Evolutionary conservation across 2,113 vertebrate species (phyloP), one percentile per base, ranked within the genome.

Genomic region (Pardalotus punctatus): DNA sequence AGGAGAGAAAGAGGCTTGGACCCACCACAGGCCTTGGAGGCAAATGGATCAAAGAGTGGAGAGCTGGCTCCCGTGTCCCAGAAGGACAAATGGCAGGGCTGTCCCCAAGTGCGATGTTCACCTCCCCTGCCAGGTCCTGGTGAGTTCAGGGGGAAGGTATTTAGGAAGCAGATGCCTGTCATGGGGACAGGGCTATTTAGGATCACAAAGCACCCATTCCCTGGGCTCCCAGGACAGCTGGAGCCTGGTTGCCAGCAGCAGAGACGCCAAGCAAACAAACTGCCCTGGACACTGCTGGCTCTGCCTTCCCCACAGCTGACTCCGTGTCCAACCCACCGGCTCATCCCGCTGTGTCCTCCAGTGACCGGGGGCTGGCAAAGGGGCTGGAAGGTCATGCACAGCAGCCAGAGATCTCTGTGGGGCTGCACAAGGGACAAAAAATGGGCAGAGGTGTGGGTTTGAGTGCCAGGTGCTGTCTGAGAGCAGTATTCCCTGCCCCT

Each of bases 131-230:
- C 70, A 80, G 74, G 86, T 56, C 88, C 35, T 4, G 25, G 50
- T 94, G 91, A 95, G 62, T 67, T 76, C 54, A 92, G 93, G 91
- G 86, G 92, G 86, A 96, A 97, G 78, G 90, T 21, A 81, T 93
- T 81, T 50, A 74, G 78, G 86, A 95, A 95, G 51, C 74, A 92
- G 89, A 67, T 3, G 14, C 70, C 62, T 62, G 54, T 65, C 80
- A 70, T 90, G 51, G 88, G 91, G 67, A 38, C 5, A 2, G 62
- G 40, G 45, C 57, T 96, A 47, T 93, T 90, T 78, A 54, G 74
- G 70, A 80, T 53, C 83, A 94, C 84, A 92, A 60, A 91, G 71
- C 36, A 27, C 73, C 83, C 23, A 21, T 38, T 70, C 35, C 69
- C 54, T 70, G 81, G 65, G 43, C 38, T 64, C 5, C 43, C 88